Conservation (phyloP, 1,140 invertebrate genomes). For the Teleopsis dalmanni region DNA sequence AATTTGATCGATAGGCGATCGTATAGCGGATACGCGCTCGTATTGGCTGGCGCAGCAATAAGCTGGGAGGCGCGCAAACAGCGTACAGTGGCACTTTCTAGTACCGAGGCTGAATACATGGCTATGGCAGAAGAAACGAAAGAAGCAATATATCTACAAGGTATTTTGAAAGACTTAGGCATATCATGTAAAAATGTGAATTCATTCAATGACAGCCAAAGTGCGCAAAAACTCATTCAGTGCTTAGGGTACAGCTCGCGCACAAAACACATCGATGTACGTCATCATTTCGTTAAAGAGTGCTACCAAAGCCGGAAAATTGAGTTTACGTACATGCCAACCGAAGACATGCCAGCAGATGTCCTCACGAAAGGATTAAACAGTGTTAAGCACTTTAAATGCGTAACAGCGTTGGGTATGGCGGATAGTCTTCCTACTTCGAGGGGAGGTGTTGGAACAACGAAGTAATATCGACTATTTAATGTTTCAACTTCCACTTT, state of each 20-base stretch:
- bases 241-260: conserved; percentile 25
- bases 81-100: not conserved
- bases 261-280: conserved; percentile 37
- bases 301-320: conserved; percentile 12
- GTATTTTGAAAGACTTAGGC: conserved; percentile 1
- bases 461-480: no score
- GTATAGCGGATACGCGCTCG: conserved; percentile 32
- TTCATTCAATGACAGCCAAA: conserved; percentile 20
- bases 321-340: conserved; percentile 16
- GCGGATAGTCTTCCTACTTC: conserved; percentile 1
- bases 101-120: conserved; percentile 46
- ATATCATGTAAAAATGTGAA: not conserved
- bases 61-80: not conserved
- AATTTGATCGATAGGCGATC: conserved; percentile 26
- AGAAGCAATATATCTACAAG: conserved; percentile 1
- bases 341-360: conserved; percentile 27
- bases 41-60: no score
- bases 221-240: conserved; percentile 22
- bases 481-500: no score
- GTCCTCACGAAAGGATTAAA: conserved; percentile 18
- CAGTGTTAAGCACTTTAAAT: conserved; percentile 8
- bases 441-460: conserved; percentile 7
- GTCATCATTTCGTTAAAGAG: conserved; percentile 32
- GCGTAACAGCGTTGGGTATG: not conserved
- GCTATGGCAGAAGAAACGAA: not conserved